Evolutionary conservation across 30 jellyfish, hydroid and myxozoan genomes (phyloP), one percentile per base, ranked within the genome.

Genomic region (Hydractinia echinata): DNA sequence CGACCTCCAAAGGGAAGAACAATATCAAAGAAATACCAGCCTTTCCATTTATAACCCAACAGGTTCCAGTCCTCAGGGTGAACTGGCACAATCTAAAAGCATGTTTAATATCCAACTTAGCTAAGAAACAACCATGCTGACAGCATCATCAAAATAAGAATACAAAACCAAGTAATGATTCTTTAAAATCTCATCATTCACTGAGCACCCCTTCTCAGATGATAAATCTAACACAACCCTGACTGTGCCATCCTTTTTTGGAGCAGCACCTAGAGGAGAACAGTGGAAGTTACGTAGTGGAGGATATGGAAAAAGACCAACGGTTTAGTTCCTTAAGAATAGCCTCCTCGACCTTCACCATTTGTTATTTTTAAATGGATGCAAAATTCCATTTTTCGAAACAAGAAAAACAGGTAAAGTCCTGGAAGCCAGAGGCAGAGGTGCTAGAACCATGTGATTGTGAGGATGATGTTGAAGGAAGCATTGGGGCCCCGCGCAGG

Each of bases 81-180:
- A 19, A 84, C 94, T 1, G 94, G 48, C 94, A 84, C 14, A 84
- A 62, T 53, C 94, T 6, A 51, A 76, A 84, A 19, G 94, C 87
- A 66, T 69, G 72, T 76, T 77, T 76, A n/a, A 84, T 54, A 72
- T 84, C 93, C 15, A 84, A 51, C 67, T 76, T 84, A 5, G 94
- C 83, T 58, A 84, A 16, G 6, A 76, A 53, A 20, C 83, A 69
- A 84, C 79, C 8, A 84, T 61, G 5, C 58, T 66, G 8, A 77
- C 83, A 0, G 94, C 88, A 19, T 70, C 52, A 54, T 84, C 94
- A 56, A 84, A 84, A 11, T 50, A 15, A 16, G 74, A 48, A 19
- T 60, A 84, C 10, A 51, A 4, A 48, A 84, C 94, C 0, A 78
- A 54, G 67, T 78, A 53, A 55, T 76, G 84, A 5, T 54, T 7